Conservation (phyloP, 1,140 invertebrate species). For the Lithobius niger region DNA sequence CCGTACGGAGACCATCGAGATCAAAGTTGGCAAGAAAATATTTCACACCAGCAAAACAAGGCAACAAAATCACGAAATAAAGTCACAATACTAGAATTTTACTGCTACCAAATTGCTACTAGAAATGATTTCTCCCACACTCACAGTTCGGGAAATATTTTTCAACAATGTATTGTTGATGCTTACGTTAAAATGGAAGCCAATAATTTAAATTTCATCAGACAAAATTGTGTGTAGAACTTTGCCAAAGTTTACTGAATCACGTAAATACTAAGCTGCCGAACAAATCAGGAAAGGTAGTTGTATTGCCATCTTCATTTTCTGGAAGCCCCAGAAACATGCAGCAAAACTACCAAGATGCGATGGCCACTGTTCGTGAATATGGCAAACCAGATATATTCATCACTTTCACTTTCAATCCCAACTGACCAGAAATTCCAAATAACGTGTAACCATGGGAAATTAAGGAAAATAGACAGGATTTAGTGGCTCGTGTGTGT, state of each 20-base stretch:
- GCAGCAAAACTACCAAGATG: conserved; percentile 33
- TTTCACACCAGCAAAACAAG: not conserved
- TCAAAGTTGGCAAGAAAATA: conserved; percentile 4
- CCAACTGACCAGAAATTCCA: conserved; percentile 35
- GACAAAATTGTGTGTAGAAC: conserved; percentile 33
- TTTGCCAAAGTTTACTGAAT: conserved; percentile 33
- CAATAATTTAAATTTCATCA: conserved; percentile 30
- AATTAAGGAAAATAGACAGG: conserved; percentile 23
- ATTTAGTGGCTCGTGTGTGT: conserved; percentile 32
- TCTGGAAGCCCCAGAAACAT: conserved; percentile 30
- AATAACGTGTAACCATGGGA: conserved; percentile 22
- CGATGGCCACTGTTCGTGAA: conserved; percentile 23
- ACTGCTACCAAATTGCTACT: not conserved
- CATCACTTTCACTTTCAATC: conserved; percentile 35
- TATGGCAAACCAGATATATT: conserved; percentile 16
- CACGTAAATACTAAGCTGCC: conserved; percentile 6
- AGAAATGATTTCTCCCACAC: conserved; percentile 18
- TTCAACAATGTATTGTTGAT: conserved; percentile 34
- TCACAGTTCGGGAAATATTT: conserved; percentile 12
- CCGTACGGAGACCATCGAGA: conserved; percentile 32
- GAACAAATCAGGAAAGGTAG: conserved; percentile 15
- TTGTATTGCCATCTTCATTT: conserved; percentile 32
- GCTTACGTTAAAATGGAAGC: conserved; percentile 38
- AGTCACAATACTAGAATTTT: conserved; percentile 1
- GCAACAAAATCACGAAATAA: not conserved